A percentile compares a stretch with the other conserved stretches of the same genome.
phyloP scores from a whole-genome alignment of 2,888 invertebrate genomes.

The Polymixis flavicincta region DNA sequence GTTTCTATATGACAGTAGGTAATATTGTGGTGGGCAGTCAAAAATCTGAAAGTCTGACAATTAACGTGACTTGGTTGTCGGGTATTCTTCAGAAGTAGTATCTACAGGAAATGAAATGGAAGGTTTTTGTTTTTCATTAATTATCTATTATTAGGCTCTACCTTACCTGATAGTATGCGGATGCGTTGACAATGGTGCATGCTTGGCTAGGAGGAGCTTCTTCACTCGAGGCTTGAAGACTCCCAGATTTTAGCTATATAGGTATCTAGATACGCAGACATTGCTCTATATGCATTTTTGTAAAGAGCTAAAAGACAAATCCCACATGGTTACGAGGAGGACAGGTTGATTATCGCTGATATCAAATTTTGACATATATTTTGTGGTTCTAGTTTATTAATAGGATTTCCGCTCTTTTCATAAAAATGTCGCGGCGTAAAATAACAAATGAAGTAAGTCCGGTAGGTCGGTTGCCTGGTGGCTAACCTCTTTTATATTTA shows the following conservation, averaged over 20 bases:
- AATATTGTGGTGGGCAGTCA: neutral
- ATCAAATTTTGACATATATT: neutral
- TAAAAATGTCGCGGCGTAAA: constrained; percentile 22
- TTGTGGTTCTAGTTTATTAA: constrained; percentile 5
- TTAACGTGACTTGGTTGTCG: no score
- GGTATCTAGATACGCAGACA: neutral
- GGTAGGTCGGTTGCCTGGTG: neutral
- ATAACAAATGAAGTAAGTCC: constrained; percentile 28
- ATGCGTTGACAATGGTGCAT: neutral
- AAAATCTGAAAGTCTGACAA: neutral
- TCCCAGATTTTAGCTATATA: neutral
- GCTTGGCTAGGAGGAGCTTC: neutral
- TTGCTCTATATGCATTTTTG: neutral
- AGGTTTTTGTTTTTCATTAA: neutral
- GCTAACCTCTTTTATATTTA: constrained; percentile 10
- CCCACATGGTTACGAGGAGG: neutral
- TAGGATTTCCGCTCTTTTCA: constrained; percentile 18
- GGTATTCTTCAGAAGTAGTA: neutral
- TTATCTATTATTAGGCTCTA: neutral
- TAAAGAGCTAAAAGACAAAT: neutral
- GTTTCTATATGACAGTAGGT: neutral
- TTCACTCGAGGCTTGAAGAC: neutral
- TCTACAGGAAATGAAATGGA: neutral
- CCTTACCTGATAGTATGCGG: neutral
- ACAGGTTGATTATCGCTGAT: neutral